Base-by-base conservation (phyloP, 2,888 invertebrate genomes). In the Microctonus hyperodae region DNA sequence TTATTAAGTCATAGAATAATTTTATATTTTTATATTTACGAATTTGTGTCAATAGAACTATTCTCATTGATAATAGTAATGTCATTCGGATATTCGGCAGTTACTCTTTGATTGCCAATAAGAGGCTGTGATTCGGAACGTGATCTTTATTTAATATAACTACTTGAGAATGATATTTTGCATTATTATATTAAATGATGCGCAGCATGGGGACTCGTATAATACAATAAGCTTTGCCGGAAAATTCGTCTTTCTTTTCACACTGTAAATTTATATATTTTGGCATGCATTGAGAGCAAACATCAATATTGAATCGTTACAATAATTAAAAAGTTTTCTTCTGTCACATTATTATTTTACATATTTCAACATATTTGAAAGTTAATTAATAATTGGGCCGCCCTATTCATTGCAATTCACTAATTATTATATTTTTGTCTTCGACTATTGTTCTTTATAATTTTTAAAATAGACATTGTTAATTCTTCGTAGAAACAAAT, bases 1-100 rank as follows among this genome's bases (percentile, higher is more conserved):
- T 22, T 31, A 13, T 28, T 16, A 22, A 57, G 57, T 56, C 63
- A 58, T 70, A 69, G 63, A 48, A 55, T 70, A 71, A 71, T 73
- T 70, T 71, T 68, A 70, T 73, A 70, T 69, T 71, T 71, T 71
- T 73, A 65, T 73, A 70, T 67, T 69, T 61, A 35, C 35, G 57
- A 66, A 61, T 65, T 64, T 58, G 58, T 64, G 65, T 64, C 37
- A 51, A 64, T 58, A 61, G 60, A 62, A 55, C 10, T 60, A 25
- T 25, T 44, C 65, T 61, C 53, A 48, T 48, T 55, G 25, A 65
- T 37, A 13, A n/a, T 53, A 55, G 55, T 58, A 53, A 48, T 69
- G 44, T 13, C 37, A 35, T 53, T 51, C 23, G 40, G 20, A 53
- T 40, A 37, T 13, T 28, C 16, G 51, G 58, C 58, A 62, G 53